Evolutionary conservation across 2,797 vertebrate genomes (phyloP).

Genomic region (Lagocephalus sceleratus): DNA sequence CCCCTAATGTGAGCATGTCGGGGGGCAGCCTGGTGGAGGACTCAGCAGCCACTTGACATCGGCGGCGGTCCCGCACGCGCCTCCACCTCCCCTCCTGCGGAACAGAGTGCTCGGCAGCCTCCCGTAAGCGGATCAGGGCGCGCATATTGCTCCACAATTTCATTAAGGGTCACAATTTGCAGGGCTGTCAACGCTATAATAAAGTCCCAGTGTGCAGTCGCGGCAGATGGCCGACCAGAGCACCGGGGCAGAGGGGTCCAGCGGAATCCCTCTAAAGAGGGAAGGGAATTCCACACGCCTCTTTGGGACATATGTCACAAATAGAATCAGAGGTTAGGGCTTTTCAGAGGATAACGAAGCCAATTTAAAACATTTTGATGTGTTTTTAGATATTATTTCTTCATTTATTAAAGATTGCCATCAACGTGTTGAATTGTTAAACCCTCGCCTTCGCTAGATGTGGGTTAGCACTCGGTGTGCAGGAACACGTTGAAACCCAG

Average conservation of each 20-base stretch:
- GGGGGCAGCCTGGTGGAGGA: constrained; percentile 32
- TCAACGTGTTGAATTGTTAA: neutral
- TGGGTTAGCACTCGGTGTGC: no score
- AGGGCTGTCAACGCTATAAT: constrained; percentile 47
- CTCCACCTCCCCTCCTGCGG: constrained; percentile 29
- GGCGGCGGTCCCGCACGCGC: constrained; percentile 51
- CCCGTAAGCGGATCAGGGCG: constrained; percentile 55
- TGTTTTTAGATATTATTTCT: neutral
- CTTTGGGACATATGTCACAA: neutral
- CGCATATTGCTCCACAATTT: constrained; percentile 64
- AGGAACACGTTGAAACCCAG: constrained; percentile 37
- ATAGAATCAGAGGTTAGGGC: no score
- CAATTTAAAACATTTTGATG: constrained; percentile 8
- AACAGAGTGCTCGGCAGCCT: constrained; percentile 11
- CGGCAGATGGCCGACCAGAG: constrained; percentile 60
- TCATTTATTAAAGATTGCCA: no score
- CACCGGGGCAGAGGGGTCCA: constrained; percentile 32
- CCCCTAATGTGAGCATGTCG: constrained; percentile 38
- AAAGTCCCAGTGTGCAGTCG: constrained; percentile 43
- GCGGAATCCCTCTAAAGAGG: constrained; percentile 57
- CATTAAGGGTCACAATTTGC: constrained; percentile 62
- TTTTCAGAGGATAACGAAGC: neutral
- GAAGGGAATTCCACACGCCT: constrained; percentile 35
- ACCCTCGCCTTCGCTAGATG: neutral
- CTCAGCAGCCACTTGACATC: constrained; percentile 58